Base-by-base conservation (phyloP, 2,797 vertebrate genomes). In the Danio albolineatus region DNA sequence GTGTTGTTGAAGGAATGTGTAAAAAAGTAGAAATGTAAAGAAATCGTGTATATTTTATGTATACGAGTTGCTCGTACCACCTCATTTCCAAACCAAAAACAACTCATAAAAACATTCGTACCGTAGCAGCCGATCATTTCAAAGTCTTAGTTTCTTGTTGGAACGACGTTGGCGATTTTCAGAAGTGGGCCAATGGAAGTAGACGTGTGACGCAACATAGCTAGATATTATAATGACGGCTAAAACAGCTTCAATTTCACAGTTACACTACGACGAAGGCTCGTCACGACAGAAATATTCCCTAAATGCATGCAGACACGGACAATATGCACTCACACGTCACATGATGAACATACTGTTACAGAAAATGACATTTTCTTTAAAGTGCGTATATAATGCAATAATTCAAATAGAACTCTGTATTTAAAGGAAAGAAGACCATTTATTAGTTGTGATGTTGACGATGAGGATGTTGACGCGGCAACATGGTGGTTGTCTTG, bases 301-400 rank as follows among this genome's bases (percentile, higher is more conserved):
- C 62, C 76, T 49, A 41, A 76, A 83, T 76, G 73, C 73, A 83
- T 79, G 82, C 72, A 76, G 64, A 73, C 70, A 79, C 76, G 3
- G 61, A 85, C 76, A 88, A 85, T 87, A 88, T 85, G 85, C 69
- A 89, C 82, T 86, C 51, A 85, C 62, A 69, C 28, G 16, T 83
- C 78, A 60, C 74, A 54, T 73, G 41, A 73, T 28, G 28, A 28
- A 28, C 49, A 73, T 60, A 76, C 70, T 82, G 36, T 80, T 44
- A 82, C 69, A 54, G 56, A 73, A 57, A 59, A 53, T 19, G 2
- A 46, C 13, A 91, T 90, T 91, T 91, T 94, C 88, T 92, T 90
- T 92, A 88, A 93, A 94, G 92, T 93, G 94, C 94, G 94, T 95
- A 95, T 95, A 92, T 76, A 94, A 94, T 95, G 94, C 94, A 95